Base-by-base conservation (phyloP, 2,888 invertebrate genomes). In the Arge pagana region DNA sequence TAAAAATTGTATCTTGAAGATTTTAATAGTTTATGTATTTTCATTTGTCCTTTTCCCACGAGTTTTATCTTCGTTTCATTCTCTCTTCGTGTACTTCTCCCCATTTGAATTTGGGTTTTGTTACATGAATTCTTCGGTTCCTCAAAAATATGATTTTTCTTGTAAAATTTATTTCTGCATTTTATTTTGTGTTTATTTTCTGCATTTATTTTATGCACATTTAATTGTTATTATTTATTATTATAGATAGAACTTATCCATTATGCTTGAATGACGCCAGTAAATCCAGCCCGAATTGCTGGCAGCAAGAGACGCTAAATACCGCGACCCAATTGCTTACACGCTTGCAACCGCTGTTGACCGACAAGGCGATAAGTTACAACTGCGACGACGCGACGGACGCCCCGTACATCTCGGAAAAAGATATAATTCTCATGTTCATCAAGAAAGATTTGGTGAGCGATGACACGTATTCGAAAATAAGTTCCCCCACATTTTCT, bases 241-340 rank as follows among this genome's bases (percentile, higher is more conserved):
- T 74, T 77, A 48, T 72, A 78, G 78, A 75, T 63, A 74, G n/a
- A n/a, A n/a, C 78, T 58, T 79, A 82, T 72, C 85, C 83, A 19
- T 73, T 81, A 57, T 87, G 86, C 72, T 60, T 58, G 52, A 30
- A 49, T 21, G 80, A 79, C 61, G 65, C 79, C 3, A 79, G 81
- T 53, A 79, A 80, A 60, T 80, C 82, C 10, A 83, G 83, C 4
- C 79, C 83, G 26, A 85, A 85, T 70, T 90, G 90, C 71, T 81
- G 90, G 40, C 79, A 82, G 45, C 80, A 83, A 65, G 82, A 83
- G 52, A 81, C 84, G 59, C 79, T 87, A 5, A 79, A 80, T 49
- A 81, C 82, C 42, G 86, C 88, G 10, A 80, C 88, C 63, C 78
- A 83, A 63, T 72, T 90, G 36, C 73, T 87, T 45, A 85, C 83